Conservation (phyloP, 2,797 vertebrate genomes). For the Sebastiscus tertius region DNA sequence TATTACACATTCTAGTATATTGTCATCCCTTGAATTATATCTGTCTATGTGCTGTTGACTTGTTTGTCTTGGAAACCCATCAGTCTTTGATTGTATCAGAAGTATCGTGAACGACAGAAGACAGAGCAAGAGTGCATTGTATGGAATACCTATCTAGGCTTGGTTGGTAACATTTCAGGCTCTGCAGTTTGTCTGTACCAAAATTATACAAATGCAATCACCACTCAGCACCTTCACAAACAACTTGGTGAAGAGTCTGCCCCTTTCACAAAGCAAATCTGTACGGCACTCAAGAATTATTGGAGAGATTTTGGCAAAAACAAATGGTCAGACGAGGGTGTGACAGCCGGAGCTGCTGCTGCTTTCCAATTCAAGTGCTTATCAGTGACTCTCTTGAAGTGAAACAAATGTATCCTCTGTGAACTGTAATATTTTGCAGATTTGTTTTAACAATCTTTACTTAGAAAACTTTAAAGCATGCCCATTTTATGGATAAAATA, state of each 20-base stretch:
- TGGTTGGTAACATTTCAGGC: slow-evolving; percentile 7
- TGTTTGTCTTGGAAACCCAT: slow-evolving; percentile 15
- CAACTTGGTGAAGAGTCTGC: background rate
- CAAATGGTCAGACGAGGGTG: slow-evolving; percentile 9
- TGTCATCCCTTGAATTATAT: background rate
- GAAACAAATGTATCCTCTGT: slow-evolving; percentile 20
- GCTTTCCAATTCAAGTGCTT: slow-evolving; percentile 40
- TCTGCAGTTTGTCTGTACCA: background rate
- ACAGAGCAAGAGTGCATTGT: background rate
- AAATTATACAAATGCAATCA: slow-evolving; percentile 24
- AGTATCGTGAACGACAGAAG: background rate
- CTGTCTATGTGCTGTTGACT: background rate
- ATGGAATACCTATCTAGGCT: background rate
- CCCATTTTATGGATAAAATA: slow-evolving; percentile 23
- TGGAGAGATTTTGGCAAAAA: slow-evolving; percentile 33
- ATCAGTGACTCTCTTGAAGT: slow-evolving; percentile 31
- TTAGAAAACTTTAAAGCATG: slow-evolving; percentile 28
- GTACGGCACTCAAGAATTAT: slow-evolving; percentile 22
- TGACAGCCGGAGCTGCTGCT: slow-evolving; percentile 31
- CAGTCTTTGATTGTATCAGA: background rate
- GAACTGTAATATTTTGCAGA: slow-evolving; percentile 13
- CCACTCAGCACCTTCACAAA: slow-evolving; percentile 8
- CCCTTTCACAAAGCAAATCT: slow-evolving; percentile 18
- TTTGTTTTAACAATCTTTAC: slow-evolving; percentile 8
- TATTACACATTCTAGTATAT: background rate